Evolutionary conservation across 2,113 vertebrate species (phyloP), one percentile per base, ranked within the genome.

Genomic region (Dissostichus mawsoni): DNA sequence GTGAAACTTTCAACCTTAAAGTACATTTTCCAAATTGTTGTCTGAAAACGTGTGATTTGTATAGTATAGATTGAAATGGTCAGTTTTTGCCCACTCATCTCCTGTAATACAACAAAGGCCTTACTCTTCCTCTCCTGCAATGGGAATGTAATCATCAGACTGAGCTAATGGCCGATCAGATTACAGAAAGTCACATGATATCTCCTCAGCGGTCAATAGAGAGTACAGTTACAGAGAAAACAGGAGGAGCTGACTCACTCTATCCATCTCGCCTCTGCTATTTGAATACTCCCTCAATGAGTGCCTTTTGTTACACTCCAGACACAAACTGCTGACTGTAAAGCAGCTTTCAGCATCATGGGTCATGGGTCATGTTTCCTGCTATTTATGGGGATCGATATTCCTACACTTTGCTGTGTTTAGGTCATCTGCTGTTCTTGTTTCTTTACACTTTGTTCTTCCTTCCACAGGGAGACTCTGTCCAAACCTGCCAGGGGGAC

Each of bases 401-500:
- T 12, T 9, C 16, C 14, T 17, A 10, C 6, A 20, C 56, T 45
- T 20, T 33, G 55, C 8, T 82, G n/a, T 73, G n/a, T 36, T 47
- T 17, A 23, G 25, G 4, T 69, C 41, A 17, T 72, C 52, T 55
- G 0, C 5, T 18, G 0, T 48, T 20, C 17, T 29, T 41, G 4
- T 45, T 11, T 25, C 33, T 33, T 80, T 17, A 75, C 20, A 4
- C 12, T 62, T 51, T 71, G 9, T 51, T 59, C 23, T 73, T 48
- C 61, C 17, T 63, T 25, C 76, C 33, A 76, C 90, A 99, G 97
- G 98, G 97, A 77, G 93, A 95, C 86, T 64, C 88, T 51, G 90
- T 97, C 82, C 95, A 95, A 53, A 93, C 93, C 63, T 99, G 98
- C 88, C 95, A 96, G 79, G 95, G 92, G 79, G 95, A 97, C 41